Base-by-base conservation (phyloP, 2,113 vertebrate species). In the Podilymbus podiceps region DNA sequence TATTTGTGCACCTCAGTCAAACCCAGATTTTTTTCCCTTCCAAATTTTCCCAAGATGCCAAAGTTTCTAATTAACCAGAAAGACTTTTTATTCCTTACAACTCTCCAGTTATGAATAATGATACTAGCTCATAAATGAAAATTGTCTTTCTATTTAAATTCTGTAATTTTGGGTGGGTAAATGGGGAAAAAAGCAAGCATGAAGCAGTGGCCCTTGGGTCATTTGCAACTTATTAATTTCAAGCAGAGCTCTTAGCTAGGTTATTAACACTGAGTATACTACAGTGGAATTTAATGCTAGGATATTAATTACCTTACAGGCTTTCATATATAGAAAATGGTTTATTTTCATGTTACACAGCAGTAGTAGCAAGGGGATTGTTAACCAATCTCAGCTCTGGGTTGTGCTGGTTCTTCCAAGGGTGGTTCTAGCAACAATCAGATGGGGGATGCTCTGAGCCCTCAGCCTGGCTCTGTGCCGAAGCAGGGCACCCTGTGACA, bases 201-300 rank as follows among this genome's bases (percentile, higher is more conserved):
- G 95, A 85, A 95, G 53, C 88, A 71, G 88, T 24, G 66, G 93
- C 97, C 97, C 97, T 90, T 87, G 97, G 97, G 97, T 98, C 97
- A 98, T 98, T 98, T 97, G 96, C 95, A 97, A 98, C 93, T 98
- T 98, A 98, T 96, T 98, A 98, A 98, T 98, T 98, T 98, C 96
- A 96, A 98, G 96, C 56, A 58, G 91, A 60, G 75, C 93, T 94
- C 93, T 97, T 96, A 95, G 93, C 94, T 85, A 46, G 88, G 92
- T 96, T 95, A 96, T 98, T 98, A 98, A 93, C 50, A 50, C 81
- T 62, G 84, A 95, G 84, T 90, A 73, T 76, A 92, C 94, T 88
- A 88, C 94, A 91, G 79, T 74, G 15, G 66, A 95, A 94, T 94
- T 96, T 94, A 97, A 95, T 90, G 88, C 69, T 52, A 49, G 53